A percentile compares a stretch with the other conserved stretches of the same genome.
These are phyloP conservation scores for Bactericera cockerelli DNA, from an alignment of 1,140 invertebrate genomes.

Conservation along the genomic window DNA sequence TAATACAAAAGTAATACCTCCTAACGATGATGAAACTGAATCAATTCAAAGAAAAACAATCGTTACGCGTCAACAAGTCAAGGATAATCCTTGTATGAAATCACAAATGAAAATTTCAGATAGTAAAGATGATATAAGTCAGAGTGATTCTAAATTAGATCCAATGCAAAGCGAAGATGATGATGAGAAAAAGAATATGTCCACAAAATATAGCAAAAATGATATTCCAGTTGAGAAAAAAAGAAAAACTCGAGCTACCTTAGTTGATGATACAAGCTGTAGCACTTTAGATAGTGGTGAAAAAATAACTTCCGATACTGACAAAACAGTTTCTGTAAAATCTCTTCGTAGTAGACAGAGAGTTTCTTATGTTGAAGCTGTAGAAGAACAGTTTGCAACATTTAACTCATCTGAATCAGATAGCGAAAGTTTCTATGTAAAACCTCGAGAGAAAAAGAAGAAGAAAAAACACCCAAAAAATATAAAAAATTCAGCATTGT, in stretches of 20 bases:
- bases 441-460: too few relatives aligned
- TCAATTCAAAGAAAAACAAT: too few relatives aligned
- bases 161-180: neutral
- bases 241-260: too few relatives aligned
- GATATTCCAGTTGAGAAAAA: too few relatives aligned
- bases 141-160: neutral
- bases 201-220: too few relatives aligned
- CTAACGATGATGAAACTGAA: too few relatives aligned
- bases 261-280: too few relatives aligned
- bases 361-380: conserved; percentile 3
- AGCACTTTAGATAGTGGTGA: neutral
- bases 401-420: neutral
- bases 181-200: neutral
- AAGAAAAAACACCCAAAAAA: too few relatives aligned
- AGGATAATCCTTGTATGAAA: neutral
- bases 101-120: neutral
- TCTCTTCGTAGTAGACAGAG: neutral
- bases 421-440: neutral
- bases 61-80: too few relatives aligned
- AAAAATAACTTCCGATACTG: neutral
- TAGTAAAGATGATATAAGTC: neutral
- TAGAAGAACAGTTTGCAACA: conserved; percentile 3
- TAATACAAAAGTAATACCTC: too few relatives aligned
- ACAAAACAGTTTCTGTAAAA: neutral
- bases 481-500: neutral